A percentile compares a stretch with the other conserved stretches of the same genome.
Evolutionary conservation across 2,797 vertebrate species (phyloP).

Genomic region (Rhynchotus rufescens): DNA sequence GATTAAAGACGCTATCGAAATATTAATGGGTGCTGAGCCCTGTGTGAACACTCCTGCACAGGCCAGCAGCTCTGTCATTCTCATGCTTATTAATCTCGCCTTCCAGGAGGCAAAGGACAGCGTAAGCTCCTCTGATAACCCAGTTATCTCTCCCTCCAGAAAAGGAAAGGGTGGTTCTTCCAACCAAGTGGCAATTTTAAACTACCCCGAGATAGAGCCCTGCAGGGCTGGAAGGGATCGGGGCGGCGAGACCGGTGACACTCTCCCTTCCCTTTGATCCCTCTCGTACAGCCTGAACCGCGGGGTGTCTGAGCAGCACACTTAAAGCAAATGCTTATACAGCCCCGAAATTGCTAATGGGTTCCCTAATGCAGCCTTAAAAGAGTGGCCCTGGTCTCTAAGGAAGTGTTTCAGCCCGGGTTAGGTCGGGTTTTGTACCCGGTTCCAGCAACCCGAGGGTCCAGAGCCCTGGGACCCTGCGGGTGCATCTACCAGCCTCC

Average conservation of each 20-base stretch:
- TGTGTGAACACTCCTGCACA: neutral
- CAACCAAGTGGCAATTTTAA: conserved; percentile 30
- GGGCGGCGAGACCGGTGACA: neutral
- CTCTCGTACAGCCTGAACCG: neutral
- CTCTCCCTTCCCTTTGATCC: neutral
- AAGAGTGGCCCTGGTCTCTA: neutral
- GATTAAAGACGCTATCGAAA: neutral
- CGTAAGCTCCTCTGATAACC: conserved; percentile 11
- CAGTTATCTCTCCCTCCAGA: conserved; percentile 58
- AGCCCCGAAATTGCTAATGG: conserved; percentile 5
- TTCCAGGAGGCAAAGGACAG: conserved; percentile 29
- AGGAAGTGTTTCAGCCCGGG: neutral
- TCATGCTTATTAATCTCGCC: conserved; percentile 45
- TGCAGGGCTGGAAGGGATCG: rapidly evolving
- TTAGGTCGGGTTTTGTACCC: neutral
- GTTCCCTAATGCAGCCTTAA: neutral
- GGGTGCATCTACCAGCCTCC: neutral
- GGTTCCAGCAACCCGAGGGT: no score
- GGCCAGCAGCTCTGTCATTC: conserved; percentile 22
- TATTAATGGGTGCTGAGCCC: neutral
- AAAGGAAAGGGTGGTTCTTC: conserved; percentile 59
- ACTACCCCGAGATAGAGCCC: neutral
- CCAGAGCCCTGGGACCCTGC: neutral
- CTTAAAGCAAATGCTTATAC: conserved; percentile 31
- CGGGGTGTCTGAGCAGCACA: neutral